Base-by-base conservation (phyloP, 2,113 vertebrate species). In the Halichoeres trimaculatus region DNA sequence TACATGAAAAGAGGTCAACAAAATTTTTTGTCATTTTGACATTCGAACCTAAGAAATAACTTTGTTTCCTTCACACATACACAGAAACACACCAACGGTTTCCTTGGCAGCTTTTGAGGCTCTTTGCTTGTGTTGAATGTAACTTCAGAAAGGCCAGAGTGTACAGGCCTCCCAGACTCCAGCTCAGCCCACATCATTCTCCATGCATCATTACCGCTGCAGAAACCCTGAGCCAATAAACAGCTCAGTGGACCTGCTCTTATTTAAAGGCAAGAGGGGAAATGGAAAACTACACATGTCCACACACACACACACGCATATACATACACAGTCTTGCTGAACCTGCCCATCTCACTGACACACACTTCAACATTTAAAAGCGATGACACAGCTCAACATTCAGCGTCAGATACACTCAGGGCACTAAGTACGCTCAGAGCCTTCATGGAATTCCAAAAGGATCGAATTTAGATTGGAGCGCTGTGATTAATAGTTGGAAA, bases 141-240 rank as follows among this genome's bases (percentile, higher is more conserved):
- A 88, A 85, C 78, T 78, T 85, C 80, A 89, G 84, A 83, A 78
- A 84, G 82, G 77, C 83, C 76, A 47, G 57, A 35, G 75, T 83
- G 62, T 14, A 6, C 80, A 76, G 75, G 83, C 62, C 75, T 82
- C 72, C 72, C 67, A 24, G 73, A 59, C 79, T 83, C 73, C 70
- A 73, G 65, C 50, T 75, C 81, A 86, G 81, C 84, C 80, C 76
- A 80, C 80, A 90, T 91, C 84, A 89, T 93, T 91, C 85, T 90
- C 81, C 85, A 93, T 90, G 93, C 92, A 92, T 93, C 93, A 93
- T 94, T 93, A 94, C 89, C 78, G 8, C 81, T 88, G 84, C 87
- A 91, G 89, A 88, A 89, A 85, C 90, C 81, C 87, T 90, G 85
- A 83, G 83, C 89, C 88, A 94, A 93, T 88, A 93, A 94, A 92